phyloP scores from a whole-genome alignment of 2,888 invertebrate genomes.

The Caenorhabditis zanzibari region DNA sequence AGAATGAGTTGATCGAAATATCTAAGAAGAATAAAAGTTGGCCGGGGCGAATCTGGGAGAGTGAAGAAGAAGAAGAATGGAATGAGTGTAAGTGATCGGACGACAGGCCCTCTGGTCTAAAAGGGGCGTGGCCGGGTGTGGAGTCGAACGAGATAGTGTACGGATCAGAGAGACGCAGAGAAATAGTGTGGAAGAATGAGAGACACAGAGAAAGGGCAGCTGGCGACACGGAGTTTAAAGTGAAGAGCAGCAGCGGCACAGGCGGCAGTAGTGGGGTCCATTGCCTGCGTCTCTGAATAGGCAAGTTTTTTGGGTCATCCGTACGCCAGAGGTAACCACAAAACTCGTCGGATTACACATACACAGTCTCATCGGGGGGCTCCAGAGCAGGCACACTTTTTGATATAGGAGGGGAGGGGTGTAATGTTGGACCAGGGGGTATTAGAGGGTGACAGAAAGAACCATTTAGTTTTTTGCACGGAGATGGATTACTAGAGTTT shows the following conservation, averaged over 20 bases:
- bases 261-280: conserved; percentile 17
- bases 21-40: not conserved
- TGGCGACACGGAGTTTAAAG: conserved; percentile 60
- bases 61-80: conserved; percentile 19
- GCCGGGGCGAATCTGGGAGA: not conserved
- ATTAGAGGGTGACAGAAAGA: conserved; percentile 8
- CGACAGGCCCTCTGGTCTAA: conserved; percentile 40
- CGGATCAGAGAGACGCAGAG: conserved; percentile 30
- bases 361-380: not conserved
- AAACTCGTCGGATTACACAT: conserved; percentile 45
- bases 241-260: conserved; percentile 23
- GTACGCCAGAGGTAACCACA: conserved; percentile 23
- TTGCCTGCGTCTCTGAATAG: conserved; percentile 7
- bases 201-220: conserved; percentile 65
- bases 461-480: not conserved
- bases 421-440: not conserved
- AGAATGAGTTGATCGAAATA: conserved; percentile 61
- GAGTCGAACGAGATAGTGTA: conserved; percentile 32
- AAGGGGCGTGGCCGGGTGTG: conserved; percentile 33
- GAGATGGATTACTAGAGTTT: too few relatives aligned
- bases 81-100: conserved; percentile 37
- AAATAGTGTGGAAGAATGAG: conserved; percentile 5
- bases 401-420: conserved; percentile 28
- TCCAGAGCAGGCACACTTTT: conserved; percentile 7
- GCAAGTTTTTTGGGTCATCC: conserved; percentile 28